Conservation (phyloP, 2,113 vertebrate genomes). For the Nibea albiflora region DNA sequence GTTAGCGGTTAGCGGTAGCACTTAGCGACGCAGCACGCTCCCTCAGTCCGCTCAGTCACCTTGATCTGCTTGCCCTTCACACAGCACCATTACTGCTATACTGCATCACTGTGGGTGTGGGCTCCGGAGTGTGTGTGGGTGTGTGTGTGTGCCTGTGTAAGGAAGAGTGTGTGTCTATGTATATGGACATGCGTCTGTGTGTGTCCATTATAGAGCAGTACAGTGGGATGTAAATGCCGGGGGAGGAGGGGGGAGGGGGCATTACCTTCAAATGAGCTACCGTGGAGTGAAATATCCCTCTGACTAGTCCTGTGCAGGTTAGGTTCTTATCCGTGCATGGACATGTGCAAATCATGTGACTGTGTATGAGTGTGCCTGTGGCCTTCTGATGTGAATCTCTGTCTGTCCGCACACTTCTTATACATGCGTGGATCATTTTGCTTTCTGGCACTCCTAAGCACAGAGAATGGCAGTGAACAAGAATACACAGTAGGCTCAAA, state of each 20-base stretch:
- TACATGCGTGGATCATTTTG: slow-evolving; percentile 20
- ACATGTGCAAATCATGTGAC: slow-evolving; percentile 33
- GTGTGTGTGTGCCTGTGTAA: slow-evolving; percentile 38
- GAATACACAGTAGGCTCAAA: slow-evolving; percentile 1
- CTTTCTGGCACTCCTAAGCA: slow-evolving; percentile 5
- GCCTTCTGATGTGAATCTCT: slow-evolving; percentile 30
- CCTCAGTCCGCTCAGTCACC: slow-evolving; percentile 84
- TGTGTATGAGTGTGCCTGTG: slow-evolving; percentile 11
- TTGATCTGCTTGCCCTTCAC: slow-evolving; percentile 87
- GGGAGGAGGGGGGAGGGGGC: slow-evolving; percentile 67
- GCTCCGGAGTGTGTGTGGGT: slow-evolving; percentile 44
- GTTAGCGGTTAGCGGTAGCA: slow-evolving; percentile 83
- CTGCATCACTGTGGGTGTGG: slow-evolving; percentile 73
- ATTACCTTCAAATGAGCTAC: slow-evolving; percentile 84
- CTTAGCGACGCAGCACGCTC: slow-evolving; percentile 82
- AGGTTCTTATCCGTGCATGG: slow-evolving; percentile 16
- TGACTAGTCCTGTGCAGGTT: slow-evolving; percentile 48
- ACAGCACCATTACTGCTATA: slow-evolving; percentile 82
- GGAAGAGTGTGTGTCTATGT: slow-evolving; percentile 61
- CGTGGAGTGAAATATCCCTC: slow-evolving; percentile 73
- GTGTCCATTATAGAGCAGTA: slow-evolving; percentile 80
- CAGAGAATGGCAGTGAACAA: slow-evolving; percentile 19
- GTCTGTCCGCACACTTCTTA: slow-evolving; percentile 6
- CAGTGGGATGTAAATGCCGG: slow-evolving; percentile 82
- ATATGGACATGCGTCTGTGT: slow-evolving; percentile 62